Conservation (phyloP, 2,113 vertebrate species). For the Heterocephalus glaber region DNA sequence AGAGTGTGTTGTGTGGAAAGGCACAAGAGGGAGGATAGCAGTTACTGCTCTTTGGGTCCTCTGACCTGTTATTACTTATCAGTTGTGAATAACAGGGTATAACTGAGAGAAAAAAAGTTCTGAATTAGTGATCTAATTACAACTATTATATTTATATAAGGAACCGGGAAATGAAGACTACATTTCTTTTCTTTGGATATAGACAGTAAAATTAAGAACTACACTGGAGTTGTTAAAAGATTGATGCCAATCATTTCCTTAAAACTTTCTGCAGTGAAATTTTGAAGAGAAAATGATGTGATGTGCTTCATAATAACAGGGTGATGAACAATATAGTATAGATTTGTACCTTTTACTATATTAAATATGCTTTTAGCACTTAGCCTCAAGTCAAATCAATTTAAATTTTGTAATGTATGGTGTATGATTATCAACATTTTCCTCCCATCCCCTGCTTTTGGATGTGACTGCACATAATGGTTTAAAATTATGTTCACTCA, state of each 20-base stretch:
- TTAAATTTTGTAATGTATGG: slow-evolving; percentile 49
- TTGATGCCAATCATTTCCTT: slow-evolving; percentile 52
- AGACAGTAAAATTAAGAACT: neutral
- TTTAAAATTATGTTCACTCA: slow-evolving; percentile 46
- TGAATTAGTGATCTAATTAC: neutral
- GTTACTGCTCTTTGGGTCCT: neutral
- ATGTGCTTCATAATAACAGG: slow-evolving; percentile 40
- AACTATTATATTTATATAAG: neutral
- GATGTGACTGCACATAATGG: slow-evolving; percentile 18
- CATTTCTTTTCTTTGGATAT: neutral
- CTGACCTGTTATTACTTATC: neutral
- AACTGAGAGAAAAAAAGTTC: neutral
- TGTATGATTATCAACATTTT: slow-evolving; percentile 51
- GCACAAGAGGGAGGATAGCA: too few relatives aligned
- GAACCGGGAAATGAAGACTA: neutral
- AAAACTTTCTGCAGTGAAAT: slow-evolving; percentile 35
- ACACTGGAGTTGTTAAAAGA: slow-evolving; percentile 26
- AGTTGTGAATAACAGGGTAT: neutral
- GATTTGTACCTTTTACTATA: slow-evolving; percentile 66
- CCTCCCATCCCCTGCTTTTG: neutral
- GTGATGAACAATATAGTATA: slow-evolving; percentile 31
- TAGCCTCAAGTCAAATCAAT: slow-evolving; percentile 63
- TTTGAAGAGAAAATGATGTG: slow-evolving; percentile 55
- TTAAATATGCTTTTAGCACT: slow-evolving; percentile 60
- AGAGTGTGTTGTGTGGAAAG: neutral